phyloP scores from a whole-genome alignment of 2,797 vertebrate species.

The Bovichtus variegatus region DNA sequence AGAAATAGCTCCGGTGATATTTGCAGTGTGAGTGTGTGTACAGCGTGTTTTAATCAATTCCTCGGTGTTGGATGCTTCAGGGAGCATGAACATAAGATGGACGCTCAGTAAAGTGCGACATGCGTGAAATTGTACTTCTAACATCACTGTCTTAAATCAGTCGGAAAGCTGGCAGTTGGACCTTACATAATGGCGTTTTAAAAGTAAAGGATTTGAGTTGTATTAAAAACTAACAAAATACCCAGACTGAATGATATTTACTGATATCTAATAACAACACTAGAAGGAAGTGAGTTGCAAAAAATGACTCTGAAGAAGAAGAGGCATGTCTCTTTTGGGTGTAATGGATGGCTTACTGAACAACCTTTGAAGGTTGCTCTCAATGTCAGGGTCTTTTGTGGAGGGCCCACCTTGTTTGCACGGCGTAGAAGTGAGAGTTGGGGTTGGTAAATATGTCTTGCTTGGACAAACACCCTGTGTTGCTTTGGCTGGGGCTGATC shows the following conservation, averaged over 20 bases:
- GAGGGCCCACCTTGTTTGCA: conserved; percentile 57
- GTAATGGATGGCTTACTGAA: conserved; percentile 42
- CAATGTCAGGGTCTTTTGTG: conserved; percentile 60
- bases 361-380: conserved; percentile 51
- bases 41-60: conserved; percentile 61
- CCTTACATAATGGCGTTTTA: conserved; percentile 20
- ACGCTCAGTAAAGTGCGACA: conserved; percentile 51
- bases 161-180: conserved; percentile 18
- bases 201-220: conserved; percentile 29
- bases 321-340: conserved; percentile 16
- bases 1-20: conserved; percentile 47
- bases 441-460: conserved; percentile 63
- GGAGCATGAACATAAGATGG: conserved; percentile 57
- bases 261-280: neutral
- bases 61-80: conserved; percentile 51
- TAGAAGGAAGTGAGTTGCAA: neutral
- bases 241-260: neutral
- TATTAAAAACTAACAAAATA: neutral
- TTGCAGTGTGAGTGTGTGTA: conserved; percentile 21
- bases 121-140: conserved; percentile 75
- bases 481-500: conserved; percentile 55
- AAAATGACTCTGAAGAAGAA: conserved; percentile 7
- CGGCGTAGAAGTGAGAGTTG: conserved; percentile 33
- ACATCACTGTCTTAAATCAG: conserved; percentile 63
- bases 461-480: conserved; percentile 67